Conservation (phyloP, 1,140 invertebrate species). For the Solen grandis region DNA sequence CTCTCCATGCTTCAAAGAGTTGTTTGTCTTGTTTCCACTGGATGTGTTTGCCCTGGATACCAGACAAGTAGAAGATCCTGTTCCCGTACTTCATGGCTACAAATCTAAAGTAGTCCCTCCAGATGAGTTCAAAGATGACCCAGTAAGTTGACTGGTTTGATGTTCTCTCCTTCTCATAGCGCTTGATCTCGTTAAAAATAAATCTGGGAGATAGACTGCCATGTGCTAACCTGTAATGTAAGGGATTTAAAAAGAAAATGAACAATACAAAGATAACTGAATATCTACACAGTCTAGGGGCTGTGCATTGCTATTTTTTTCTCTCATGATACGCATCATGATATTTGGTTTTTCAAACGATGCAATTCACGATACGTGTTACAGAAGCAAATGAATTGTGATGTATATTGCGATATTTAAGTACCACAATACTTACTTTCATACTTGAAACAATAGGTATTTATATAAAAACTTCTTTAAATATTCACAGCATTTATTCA, state of each 20-base stretch:
- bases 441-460: too few species aligned
- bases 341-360: too few species aligned
- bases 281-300: too few species aligned
- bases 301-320: too few species aligned
- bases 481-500: too few species aligned
- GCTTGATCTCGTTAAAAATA: constrained; percentile 79
- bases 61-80: constrained; percentile 73
- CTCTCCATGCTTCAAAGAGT: constrained; percentile 78
- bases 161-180: constrained; percentile 75
- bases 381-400: too few species aligned
- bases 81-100: constrained; percentile 80
- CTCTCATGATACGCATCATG: too few species aligned
- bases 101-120: constrained; percentile 81
- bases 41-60: constrained; percentile 69
- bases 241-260: neutral
- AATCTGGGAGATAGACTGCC: constrained; percentile 79
- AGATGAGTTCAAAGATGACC: constrained; percentile 81
- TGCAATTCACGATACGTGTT: too few species aligned
- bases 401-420: too few species aligned
- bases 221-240: constrained; percentile 73
- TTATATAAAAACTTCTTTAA: too few species aligned
- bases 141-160: constrained; percentile 81
- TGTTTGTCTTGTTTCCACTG: constrained; percentile 77
- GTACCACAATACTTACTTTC: too few species aligned
- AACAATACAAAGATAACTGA: neutral